Conservation (phyloP, 2,797 vertebrate species). For the Monodelphis domestica region DNA sequence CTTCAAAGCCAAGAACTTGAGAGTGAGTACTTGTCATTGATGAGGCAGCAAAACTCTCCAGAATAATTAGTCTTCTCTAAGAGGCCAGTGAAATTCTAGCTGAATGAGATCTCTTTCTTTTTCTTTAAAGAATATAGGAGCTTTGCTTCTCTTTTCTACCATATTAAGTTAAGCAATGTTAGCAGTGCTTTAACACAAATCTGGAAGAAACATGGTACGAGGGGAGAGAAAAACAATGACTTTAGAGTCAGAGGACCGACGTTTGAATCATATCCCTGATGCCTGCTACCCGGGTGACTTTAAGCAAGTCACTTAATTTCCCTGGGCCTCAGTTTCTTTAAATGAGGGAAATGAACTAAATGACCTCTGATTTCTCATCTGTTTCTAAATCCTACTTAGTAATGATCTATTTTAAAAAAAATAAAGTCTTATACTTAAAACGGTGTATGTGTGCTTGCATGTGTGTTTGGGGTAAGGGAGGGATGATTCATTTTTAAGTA, state of each 20-base stretch:
- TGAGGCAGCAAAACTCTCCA: accelerated
- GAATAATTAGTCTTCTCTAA: not conserved
- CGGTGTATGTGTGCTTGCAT: not conserved
- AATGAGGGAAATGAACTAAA: not conserved
- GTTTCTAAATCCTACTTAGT: not conserved
- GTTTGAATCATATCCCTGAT: not conserved
- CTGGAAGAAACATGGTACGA: not conserved
- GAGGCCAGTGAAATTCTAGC: not conserved
- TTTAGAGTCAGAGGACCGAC: not conserved
- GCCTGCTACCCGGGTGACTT: not conserved
- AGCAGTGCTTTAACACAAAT: not conserved
- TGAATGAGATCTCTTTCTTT: no score
- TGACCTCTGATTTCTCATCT: not conserved
- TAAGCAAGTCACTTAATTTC: not conserved
- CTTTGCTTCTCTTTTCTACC: not conserved
- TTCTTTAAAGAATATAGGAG: not conserved
- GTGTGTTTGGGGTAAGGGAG: not conserved
- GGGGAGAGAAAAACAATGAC: not conserved
- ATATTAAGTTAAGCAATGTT: not conserved
- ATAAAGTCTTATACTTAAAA: not conserved
- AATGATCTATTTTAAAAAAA: no score
- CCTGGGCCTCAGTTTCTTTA: not conserved
- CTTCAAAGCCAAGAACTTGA: not conserved
- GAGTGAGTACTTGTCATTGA: accelerated
- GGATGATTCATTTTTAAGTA: no score